Conservation (phyloP, 2,113 vertebrate genomes). For the Nicator chloris region DNA sequence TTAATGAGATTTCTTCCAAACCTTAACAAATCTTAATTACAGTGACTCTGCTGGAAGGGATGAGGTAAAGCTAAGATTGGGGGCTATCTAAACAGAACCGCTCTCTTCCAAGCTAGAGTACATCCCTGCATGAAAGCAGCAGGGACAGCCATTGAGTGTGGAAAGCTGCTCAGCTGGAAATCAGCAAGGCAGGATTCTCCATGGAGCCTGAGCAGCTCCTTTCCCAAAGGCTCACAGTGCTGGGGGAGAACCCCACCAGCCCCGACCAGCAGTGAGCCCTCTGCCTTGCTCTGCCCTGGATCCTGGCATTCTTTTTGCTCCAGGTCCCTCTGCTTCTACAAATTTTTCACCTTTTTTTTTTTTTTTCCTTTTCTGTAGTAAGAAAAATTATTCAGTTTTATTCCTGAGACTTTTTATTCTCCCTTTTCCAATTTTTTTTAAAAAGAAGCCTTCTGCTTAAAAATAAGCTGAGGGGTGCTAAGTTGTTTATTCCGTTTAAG, state of each 20-base stretch:
- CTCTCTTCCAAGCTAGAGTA: conserved; percentile 43
- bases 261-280: accelerated
- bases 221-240: not conserved
- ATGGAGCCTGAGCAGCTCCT: conserved; percentile 54
- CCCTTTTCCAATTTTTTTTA: not conserved
- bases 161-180: conserved; percentile 65
- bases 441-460: not conserved
- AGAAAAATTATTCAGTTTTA: not conserved
- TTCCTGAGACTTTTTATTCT: not conserved
- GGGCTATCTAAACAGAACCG: conserved; percentile 59
- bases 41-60: conserved; percentile 58
- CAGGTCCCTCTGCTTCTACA: not conserved
- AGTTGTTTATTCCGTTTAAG: not conserved
- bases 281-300: not conserved
- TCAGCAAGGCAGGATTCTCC: conserved; percentile 58
- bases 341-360: not conserved
- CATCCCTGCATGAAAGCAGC: conserved; percentile 60
- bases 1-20: conserved; percentile 66
- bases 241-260: not conserved
- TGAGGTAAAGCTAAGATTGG: conserved; percentile 61
- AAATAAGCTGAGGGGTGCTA: not conserved
- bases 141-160: conserved; percentile 45
- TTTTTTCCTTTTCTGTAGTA: not conserved
- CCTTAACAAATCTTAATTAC: conserved; percentile 66
- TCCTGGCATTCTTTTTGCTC: not conserved